These are phyloP conservation scores for Pogonus chalceus DNA, from an alignment of 1,140 invertebrate genomes.

Conservation along the genomic window DNA sequence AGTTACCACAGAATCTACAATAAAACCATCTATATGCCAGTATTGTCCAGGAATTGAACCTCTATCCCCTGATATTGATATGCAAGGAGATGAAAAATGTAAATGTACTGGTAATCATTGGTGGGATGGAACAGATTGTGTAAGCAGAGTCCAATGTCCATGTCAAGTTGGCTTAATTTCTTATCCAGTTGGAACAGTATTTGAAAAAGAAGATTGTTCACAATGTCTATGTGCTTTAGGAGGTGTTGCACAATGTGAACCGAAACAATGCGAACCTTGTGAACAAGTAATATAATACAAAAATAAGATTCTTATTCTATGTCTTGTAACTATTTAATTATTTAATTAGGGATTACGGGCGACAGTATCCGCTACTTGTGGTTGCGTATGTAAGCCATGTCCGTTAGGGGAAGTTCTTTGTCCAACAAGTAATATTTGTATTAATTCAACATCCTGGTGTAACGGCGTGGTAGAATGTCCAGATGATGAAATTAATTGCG, in stretches of 20 bases:
- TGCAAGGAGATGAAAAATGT: constrained; percentile 44
- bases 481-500: constrained; percentile 70
- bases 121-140: constrained; percentile 66
- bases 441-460: constrained; percentile 63
- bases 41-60: constrained; percentile 39
- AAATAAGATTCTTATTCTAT: not conserved
- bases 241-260: constrained; percentile 53
- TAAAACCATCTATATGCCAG: constrained; percentile 26
- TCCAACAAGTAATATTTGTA: constrained; percentile 62
- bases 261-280: constrained; percentile 57
- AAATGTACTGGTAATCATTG: constrained; percentile 31
- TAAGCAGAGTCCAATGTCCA: constrained; percentile 56
- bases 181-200: constrained; percentile 57
- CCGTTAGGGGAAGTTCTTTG: constrained; percentile 52
- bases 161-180: constrained; percentile 49
- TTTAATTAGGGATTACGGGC: constrained; percentile 39
- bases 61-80: constrained; percentile 24
- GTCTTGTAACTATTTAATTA: not conserved
- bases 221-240: constrained; percentile 67
- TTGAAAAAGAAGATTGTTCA: constrained; percentile 58
- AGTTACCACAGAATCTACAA: constrained; percentile 14
- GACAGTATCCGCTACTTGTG: constrained; percentile 47
- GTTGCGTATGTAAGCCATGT: constrained; percentile 66
- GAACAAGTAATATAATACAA: constrained; percentile 32
- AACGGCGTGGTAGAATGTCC: constrained; percentile 73